These are phyloP conservation scores for Subacronicta megacephala DNA, from an alignment of 2,888 invertebrate species.

Conservation along the genomic window DNA sequence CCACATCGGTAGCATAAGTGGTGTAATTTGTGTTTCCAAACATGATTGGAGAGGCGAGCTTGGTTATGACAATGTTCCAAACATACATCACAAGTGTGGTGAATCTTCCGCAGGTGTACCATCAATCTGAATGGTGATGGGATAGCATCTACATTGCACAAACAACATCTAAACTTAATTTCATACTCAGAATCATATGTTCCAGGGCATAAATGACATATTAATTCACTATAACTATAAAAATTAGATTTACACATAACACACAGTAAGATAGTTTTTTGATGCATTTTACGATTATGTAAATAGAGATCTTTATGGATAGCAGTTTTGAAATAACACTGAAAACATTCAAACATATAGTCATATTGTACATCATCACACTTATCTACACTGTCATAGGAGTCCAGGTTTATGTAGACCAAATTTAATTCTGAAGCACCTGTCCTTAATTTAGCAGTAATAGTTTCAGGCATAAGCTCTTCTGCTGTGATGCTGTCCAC, in stretches of 20 bases:
- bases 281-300: constrained; percentile 96
- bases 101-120: constrained; percentile 95
- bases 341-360: constrained; percentile 95
- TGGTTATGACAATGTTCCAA: constrained; percentile 95
- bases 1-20: constrained; percentile 96
- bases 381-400: constrained; percentile 91
- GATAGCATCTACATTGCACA: constrained; percentile 93
- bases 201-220: constrained; percentile 96
- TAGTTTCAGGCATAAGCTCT: constrained; percentile 92
- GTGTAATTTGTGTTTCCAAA: constrained; percentile 97
- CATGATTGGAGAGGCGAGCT: constrained; percentile 94
- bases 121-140: constrained; percentile 96
- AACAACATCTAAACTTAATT: constrained; percentile 94
- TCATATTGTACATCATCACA: constrained; percentile 90
- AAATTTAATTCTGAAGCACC: constrained; percentile 90
- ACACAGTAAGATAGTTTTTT: constrained; percentile 94
- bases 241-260: constrained; percentile 96
- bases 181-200: constrained; percentile 91
- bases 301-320: constrained; percentile 95
- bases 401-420: constrained; percentile 92
- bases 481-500: constrained; percentile 94
- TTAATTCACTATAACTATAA: constrained; percentile 95
- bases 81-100: constrained; percentile 96
- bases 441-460: constrained; percentile 91
- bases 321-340: constrained; percentile 94